A percentile compares a stretch with the other conserved stretches of the same genome.
These are phyloP conservation scores for Eupeodes luniger DNA, from an alignment of 2,888 invertebrate genomes.

Conservation along the genomic window DNA sequence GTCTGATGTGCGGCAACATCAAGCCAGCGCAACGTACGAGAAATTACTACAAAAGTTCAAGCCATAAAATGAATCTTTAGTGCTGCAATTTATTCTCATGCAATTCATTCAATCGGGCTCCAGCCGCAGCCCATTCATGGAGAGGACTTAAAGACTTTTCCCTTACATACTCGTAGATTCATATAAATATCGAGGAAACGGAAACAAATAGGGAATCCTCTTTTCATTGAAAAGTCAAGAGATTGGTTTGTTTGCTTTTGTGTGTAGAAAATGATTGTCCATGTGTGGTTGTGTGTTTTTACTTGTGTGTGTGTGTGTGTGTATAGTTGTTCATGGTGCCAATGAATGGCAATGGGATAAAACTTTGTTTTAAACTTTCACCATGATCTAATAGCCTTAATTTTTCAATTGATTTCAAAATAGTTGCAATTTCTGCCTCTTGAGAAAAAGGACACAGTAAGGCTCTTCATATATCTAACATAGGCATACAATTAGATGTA, in stretches of 20 bases:
- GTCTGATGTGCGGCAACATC: background rate
- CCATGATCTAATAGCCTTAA: slow-evolving; percentile 67
- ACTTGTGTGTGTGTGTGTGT: background rate
- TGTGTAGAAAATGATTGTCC: background rate
- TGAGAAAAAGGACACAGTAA: background rate
- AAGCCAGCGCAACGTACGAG: background rate
- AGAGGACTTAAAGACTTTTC: slow-evolving; percentile 50
- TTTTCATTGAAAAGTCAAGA: slow-evolving; percentile 51
- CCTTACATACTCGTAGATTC: background rate
- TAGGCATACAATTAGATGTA: background rate
- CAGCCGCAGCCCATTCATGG: slow-evolving; percentile 19
- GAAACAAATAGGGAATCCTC: slow-evolving; percentile 43
- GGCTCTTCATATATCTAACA: background rate
- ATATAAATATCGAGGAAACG: background rate
- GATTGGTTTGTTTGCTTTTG: slow-evolving; percentile 17
- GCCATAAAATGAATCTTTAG: slow-evolving; percentile 54
- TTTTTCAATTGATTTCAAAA: slow-evolving; percentile 74
- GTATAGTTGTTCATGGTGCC: background rate
- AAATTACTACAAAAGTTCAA: slow-evolving; percentile 51
- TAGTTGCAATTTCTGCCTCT: slow-evolving; percentile 66
- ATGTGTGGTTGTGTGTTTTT: background rate
- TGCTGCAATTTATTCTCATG: slow-evolving; percentile 42
- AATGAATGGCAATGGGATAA: slow-evolving; percentile 27
- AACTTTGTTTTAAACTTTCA: slow-evolving; percentile 69
- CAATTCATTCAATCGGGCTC: slow-evolving; percentile 52